These are phyloP conservation scores for Poecilia velifera DNA, from an alignment of 2,797 vertebrate genomes.

Conservation along the genomic window DNA sequence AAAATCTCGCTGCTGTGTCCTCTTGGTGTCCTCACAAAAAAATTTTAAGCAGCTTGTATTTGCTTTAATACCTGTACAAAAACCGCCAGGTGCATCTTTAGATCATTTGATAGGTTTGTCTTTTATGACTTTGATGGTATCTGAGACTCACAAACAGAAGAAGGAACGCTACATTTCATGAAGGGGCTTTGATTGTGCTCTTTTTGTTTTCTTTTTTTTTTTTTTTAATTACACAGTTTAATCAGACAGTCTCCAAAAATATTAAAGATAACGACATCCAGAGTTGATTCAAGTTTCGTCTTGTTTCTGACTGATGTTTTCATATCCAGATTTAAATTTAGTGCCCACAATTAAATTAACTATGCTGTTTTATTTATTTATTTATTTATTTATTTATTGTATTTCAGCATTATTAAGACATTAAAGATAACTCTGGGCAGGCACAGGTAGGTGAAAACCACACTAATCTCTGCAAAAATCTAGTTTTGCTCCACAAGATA, in stretches of 20 bases:
- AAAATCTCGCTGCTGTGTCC: not conserved
- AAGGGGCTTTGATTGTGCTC: not conserved
- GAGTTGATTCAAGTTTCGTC: not conserved
- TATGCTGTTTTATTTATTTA: not conserved
- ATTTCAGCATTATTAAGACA: not conserved
- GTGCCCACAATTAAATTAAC: not conserved
- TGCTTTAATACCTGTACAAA: not conserved
- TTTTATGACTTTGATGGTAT: not conserved
- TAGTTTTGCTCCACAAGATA: conserved; percentile 45
- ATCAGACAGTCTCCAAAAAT: not conserved
- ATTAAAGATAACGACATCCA: not conserved
- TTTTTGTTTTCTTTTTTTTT: not conserved
- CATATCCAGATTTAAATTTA: not conserved
- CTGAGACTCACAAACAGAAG: not conserved
- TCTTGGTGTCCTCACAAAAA: not conserved
- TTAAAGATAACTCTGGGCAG: not conserved
- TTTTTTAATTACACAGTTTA: not conserved
- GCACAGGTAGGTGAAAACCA: conserved; percentile 31
- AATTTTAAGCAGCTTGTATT: not conserved
- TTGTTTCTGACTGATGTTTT: not conserved
- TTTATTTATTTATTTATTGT: not conserved
- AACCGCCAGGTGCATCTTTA: not conserved
- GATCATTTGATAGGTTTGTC: not conserved
- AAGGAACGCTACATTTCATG: not conserved
- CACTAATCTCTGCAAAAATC: conserved; percentile 40